Evolutionary conservation across 2,888 invertebrate genomes (phyloP), one percentile per base, ranked within the genome.

Genomic region (Thereva unica): DNA sequence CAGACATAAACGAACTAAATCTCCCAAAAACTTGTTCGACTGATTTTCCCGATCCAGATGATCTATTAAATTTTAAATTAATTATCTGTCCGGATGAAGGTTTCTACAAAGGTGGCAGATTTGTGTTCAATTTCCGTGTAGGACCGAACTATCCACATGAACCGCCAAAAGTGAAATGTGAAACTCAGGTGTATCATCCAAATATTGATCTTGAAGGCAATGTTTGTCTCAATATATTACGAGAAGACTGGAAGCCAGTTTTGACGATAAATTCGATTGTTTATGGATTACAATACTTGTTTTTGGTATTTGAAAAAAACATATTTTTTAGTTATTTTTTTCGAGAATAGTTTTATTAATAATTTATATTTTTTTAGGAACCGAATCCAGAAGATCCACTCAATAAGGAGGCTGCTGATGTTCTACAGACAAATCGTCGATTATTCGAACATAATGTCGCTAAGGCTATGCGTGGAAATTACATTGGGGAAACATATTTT

Each of bases 231-330:
- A 98, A 98, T 83, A 97, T 98, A 78, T 85, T 97, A 76, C 87
- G 97, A 76, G 97, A 97, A 86, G 97, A 98, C 83, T 98, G 97
- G 97, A 98, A 98, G 83, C 97, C 97, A 68, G 97, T 97, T 70
- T 86, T 98, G 74, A 97, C 97, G 68, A 94, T 98, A 75, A 97
- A 95, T 82, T 95, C 97, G 72, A 94, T 98, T 82, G 94, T 98
- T 67, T 97, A 97, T 83, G 97, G 97, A 72, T 86, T 98, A 76
- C 97, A 97, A 82, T 97, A 96, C 86, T 87, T 97, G 78, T 97
- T 97, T 81, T 83, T 97, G 88, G 95, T 94, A 82, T 34, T 44
- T 57, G 6, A 6, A 34, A 0, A 55, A 10, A 47, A 10, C n/a
- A 38, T 8, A 61, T 4, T 40, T 8, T 12, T 38, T 4, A 37